Evolutionary conservation across 2,888 invertebrate genomes (phyloP), one percentile per base, ranked within the genome.

Genomic region (Tetragonula carbonaria): DNA sequence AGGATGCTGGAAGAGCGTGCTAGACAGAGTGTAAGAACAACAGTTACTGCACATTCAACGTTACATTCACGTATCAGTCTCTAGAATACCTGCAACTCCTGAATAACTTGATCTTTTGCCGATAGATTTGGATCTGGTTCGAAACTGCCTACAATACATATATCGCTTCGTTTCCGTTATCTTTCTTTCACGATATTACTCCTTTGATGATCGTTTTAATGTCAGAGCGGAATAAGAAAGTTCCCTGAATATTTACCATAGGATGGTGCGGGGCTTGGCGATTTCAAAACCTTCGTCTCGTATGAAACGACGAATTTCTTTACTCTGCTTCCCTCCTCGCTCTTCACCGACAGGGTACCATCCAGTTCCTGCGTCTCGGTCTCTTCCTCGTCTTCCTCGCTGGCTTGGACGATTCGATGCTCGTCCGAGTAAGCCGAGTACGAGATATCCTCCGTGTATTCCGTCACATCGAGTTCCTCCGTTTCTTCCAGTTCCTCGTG

Each of bases 261-360:
- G 53, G 94, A 94, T n/a, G 91, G 87, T 0, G 93, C 90, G 50
- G 94, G 94, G 82, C 94, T 94, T 0, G 92, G 90, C 8, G 94
- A 92, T 63, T 91, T 91, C 13, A 94, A 73, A 11, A 94, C 92
- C 73, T 94, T 93, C 13, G 94, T 92, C 81, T 94, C 94, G 80
- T 94, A 94, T 21, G 94, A 93, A 21, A 93, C 93, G 75, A 94
- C 92, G 78, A 93, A 93, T 73, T 94, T 94, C 86, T 94, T 94
- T 63, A 94, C 93, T 55, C 92, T 89, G 80, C 88, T 90, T 70
- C 92, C 92, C 68, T 94, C 93, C 45, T 93, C 93, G 81, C 91
- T 92, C 87, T 92, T 92, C 53, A 94, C 91, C 50, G 93, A 94
- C 55, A 93, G 90, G 78, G 92, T 93, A 53, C 93, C 87, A 70